A percentile compares a stretch with the other conserved stretches of the same genome.
Evolutionary conservation across 2,113 vertebrate species (phyloP).

Genomic region (Gobius niger): DNA sequence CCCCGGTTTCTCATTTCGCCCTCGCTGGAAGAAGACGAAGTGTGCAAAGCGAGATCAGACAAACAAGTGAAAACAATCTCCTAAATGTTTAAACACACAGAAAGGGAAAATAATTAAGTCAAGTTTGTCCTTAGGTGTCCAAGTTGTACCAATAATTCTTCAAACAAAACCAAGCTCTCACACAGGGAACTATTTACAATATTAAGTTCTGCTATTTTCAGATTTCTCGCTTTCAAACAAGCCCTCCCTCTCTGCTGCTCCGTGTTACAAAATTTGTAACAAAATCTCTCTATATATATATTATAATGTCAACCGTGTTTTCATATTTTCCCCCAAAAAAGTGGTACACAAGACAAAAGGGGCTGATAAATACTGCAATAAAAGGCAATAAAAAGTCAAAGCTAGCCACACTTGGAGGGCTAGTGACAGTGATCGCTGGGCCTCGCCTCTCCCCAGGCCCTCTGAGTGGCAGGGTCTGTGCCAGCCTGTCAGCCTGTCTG

Average conservation of each 20-base stretch:
- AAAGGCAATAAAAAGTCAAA: background rate
- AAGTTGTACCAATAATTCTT: constrained; percentile 24
- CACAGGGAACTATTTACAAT: constrained; percentile 42
- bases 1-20: constrained; percentile 42
- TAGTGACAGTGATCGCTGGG: constrained; percentile 69
- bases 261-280: too few species aligned
- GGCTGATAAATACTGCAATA: background rate
- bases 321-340: too few species aligned
- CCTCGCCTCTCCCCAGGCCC: constrained; percentile 65
- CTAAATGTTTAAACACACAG: constrained; percentile 46
- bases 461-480: constrained; percentile 78
- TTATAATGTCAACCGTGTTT: too few species aligned
- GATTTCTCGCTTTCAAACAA: background rate
- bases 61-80: constrained; percentile 52
- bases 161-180: constrained; percentile 31
- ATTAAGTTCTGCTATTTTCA: constrained; percentile 24
- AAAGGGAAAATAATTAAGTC: constrained; percentile 58
- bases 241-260: too few species aligned
- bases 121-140: constrained; percentile 29
- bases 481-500: constrained; percentile 77
- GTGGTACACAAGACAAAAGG: too few species aligned
- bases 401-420: constrained; percentile 15
- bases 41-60: background rate
- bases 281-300: too few species aligned
- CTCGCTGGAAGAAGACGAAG: constrained; percentile 26